Conservation (phyloP, 2,797 vertebrate genomes). For the Sebastes jordani region DNA sequence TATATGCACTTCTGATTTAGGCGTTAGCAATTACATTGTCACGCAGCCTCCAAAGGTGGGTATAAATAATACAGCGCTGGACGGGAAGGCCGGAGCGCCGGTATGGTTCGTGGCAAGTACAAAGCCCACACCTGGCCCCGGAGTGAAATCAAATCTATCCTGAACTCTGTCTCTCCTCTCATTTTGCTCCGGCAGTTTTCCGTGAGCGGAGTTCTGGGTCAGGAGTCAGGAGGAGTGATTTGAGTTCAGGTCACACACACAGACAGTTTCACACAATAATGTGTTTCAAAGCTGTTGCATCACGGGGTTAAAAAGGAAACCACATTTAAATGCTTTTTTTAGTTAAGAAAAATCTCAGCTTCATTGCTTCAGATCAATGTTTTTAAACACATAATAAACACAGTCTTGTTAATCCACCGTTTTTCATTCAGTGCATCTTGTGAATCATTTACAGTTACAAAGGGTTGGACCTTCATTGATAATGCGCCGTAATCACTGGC, state of each 20-base stretch:
- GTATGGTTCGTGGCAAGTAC: conserved; percentile 78
- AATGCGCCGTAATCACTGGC: conserved; percentile 59
- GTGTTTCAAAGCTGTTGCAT: conserved; percentile 78
- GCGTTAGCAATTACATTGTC: conserved; percentile 35
- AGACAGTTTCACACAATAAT: conserved; percentile 78
- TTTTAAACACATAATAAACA: conserved; percentile 2
- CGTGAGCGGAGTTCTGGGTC: conserved; percentile 72
- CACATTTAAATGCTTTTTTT: conserved; percentile 12
- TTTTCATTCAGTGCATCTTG: background rate
- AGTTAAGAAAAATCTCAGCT: background rate
- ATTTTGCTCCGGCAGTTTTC: conserved; percentile 66
- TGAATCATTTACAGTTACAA: conserved; percentile 44
- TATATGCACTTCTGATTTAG: conserved; percentile 45
- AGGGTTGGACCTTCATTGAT: conserved; percentile 9
- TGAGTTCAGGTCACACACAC: conserved; percentile 70
- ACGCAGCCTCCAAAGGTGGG: conserved; percentile 37
- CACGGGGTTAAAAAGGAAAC: conserved; percentile 32
- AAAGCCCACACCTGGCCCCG: conserved; percentile 80
- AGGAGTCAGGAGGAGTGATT: conserved; percentile 68
- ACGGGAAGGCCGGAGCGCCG: conserved; percentile 50
- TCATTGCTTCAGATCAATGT: background rate
- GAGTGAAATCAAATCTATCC: conserved; percentile 82
- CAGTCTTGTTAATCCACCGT: background rate
- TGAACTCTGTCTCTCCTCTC: conserved; percentile 79
- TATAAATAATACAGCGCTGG: conserved; percentile 70